Evolutionary conservation across 2,888 invertebrate genomes (phyloP), one percentile per base, ranked within the genome.

Genomic region (Zeuzera pyrina): DNA sequence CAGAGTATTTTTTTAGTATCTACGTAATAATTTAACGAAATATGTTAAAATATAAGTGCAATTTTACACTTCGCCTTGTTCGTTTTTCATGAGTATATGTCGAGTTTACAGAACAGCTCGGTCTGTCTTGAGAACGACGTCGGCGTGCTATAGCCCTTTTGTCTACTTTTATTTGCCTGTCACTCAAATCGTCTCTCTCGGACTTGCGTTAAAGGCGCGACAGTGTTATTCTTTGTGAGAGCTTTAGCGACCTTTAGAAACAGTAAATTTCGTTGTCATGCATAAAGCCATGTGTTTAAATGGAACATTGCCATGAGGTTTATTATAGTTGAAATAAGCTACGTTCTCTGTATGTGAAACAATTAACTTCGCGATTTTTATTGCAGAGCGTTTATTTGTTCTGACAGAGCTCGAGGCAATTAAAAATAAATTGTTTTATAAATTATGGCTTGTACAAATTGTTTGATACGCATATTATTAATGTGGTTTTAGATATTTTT

Each of bases 81-180:
- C n/a, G n/a, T n/a, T n/a, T n/a, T n/a, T n/a, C n/a, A n/a, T n/a
- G n/a, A n/a, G n/a, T n/a, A n/a, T n/a, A n/a, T n/a, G n/a, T n/a
- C n/a, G n/a, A n/a, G n/a, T n/a, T n/a, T n/a, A n/a, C n/a, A n/a
- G n/a, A n/a, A n/a, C n/a, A n/a, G n/a, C n/a, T n/a, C n/a, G 13
- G 13, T 7, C 25, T 25, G 25, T 12, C 3, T 25, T 25, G 12
- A 27, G 27, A 33, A 29, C 41, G 38, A 36, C 43, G 49, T 38
- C 52, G 45, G 54, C 49, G 49, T 47, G 52, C 51, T 47, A 45
- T 45, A 44, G 37, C 47, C 51, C 53, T 59, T 68, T 70, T 73
- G 67, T 74, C 62, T 68, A 62, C 61, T 68, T 76, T 76, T 78
- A 76, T 79, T 78, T 73, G 66, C 60, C 67, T 72, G 78, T 78